Evolutionary conservation across 2,888 invertebrate genomes (phyloP), one percentile per base, ranked within the genome.

Genomic region (Salticus scenicus): DNA sequence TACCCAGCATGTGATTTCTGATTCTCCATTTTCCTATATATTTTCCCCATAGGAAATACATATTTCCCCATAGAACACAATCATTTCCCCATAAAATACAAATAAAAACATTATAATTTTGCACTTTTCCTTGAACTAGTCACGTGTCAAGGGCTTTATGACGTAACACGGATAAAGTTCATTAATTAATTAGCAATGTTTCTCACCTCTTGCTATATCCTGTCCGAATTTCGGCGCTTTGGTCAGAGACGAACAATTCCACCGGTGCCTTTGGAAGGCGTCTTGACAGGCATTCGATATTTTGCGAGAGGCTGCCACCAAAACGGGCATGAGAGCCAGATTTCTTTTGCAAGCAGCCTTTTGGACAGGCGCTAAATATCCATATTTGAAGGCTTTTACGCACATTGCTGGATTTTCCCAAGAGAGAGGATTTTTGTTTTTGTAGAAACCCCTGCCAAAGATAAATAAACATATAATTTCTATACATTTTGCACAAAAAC

Each of bases 161-260:
- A n/a, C n/a, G n/a, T n/a, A n/a, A n/a, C n/a, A n/a, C n/a, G n/a
- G n/a, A n/a, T n/a, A n/a, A n/a, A n/a, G n/a, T n/a, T n/a, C n/a
- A n/a, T n/a, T 14, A 63, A 63, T n/a, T 14, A 14, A 27, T 24
- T 28, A n/a, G 27, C 17, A 67, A n/a, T n/a, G n/a, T n/a, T n/a
- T 41, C 90, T 89, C 91, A 96, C 96, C 96, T 92, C 94, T 93
- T 0, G 94, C 94, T 88, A 96, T 92, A 91, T 96, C 96, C 8
- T 95, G 94, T n/a, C 94, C 93, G 89, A 94, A 93, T 89, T 93
- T 93, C 0, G 96, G 96, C 0, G 95, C 95, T 30, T 51, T 17
- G 2, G 37, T 31, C 1, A 89, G 51, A 1, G 88, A 78, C 64
- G 90, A 90, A 87, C 92, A 92, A 88, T 92, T 92, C 92, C 92